Evolutionary conservation across 1,140 invertebrate species (phyloP), one percentile per base, ranked within the genome.

Genomic region (Atta cephalotes): DNA sequence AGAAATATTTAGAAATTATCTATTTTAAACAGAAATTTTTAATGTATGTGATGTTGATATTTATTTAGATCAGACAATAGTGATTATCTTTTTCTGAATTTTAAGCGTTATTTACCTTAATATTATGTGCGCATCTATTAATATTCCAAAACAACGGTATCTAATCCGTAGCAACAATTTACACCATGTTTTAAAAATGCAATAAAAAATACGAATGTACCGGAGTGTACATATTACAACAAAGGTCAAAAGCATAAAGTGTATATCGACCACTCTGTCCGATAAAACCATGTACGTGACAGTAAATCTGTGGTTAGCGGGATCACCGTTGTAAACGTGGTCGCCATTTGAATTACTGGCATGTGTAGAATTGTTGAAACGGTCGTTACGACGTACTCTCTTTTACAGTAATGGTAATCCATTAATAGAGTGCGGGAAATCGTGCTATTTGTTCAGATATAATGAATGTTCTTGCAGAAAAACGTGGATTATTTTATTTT

Each of bases 291-390:
- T 77, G 78, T 63, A 79, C 56, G 89, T 81, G 89, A 84, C 87
- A 84, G 87, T 91, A 90, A 91, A 90, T 91, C 87, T 87, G 87
- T 16, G 84, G 87, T 88, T 58, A 84, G 66, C 74, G 76, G 87
- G 88, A 90, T 90, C 89, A 80, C 78, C 72, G 82, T 85, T 80
- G 72, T 81, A 86, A 79, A 58, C 62, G 85, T 72, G 81, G 78
- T 86, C 63, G 72, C 87, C 25, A 79, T 88, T 91, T 91, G 71
- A 84, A 90, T 90, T 79, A 84, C 63, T 65, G 81, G 72, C 65
- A 88, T 86, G 76, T 31, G 78, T 31, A 53, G 81, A 81, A 90
- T 90, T 74, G 76, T 60, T 79, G 89, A 86, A 90, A 90, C 39
- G 65, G 9, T 88, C 49, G 77, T 90, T 88, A 86, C 63, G 51